Conservation (phyloP, 2,113 vertebrate genomes). For the Saccopteryx bilineata region DNA sequence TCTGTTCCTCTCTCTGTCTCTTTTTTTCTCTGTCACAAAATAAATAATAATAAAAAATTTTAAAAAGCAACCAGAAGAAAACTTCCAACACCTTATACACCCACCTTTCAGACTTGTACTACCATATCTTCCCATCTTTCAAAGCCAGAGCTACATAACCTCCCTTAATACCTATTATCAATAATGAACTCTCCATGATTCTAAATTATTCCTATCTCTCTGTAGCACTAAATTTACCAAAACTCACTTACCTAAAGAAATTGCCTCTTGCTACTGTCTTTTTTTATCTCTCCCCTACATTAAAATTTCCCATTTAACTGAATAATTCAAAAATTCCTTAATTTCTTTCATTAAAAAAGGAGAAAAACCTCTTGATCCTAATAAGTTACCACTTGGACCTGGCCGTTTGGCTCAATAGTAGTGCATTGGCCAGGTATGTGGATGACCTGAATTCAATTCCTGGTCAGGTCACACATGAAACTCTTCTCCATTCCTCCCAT, state of each 20-base stretch:
- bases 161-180: background rate
- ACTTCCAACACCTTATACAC: background rate
- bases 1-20: too few species aligned
- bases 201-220: background rate
- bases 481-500: too few species aligned
- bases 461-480: too few species aligned
- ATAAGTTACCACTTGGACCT: background rate
- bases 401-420: too few species aligned
- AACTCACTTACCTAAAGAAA: background rate
- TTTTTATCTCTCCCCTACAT: background rate
- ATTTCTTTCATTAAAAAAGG: background rate
- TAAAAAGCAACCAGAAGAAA: background rate
- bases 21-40: too few species aligned
- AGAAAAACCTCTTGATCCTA: background rate
- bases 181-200: background rate
- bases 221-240: background rate
- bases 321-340: background rate
- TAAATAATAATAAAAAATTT: too few species aligned
- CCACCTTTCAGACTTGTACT: background rate
- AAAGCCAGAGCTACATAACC: background rate
- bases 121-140: background rate
- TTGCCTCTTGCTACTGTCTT: background rate
- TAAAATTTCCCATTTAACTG: background rate
- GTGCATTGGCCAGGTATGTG: too few species aligned
- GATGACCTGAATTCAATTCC: too few species aligned